Evolutionary conservation across 1,140 invertebrate species (phyloP).

Genomic region (Steinernema feltiae): DNA sequence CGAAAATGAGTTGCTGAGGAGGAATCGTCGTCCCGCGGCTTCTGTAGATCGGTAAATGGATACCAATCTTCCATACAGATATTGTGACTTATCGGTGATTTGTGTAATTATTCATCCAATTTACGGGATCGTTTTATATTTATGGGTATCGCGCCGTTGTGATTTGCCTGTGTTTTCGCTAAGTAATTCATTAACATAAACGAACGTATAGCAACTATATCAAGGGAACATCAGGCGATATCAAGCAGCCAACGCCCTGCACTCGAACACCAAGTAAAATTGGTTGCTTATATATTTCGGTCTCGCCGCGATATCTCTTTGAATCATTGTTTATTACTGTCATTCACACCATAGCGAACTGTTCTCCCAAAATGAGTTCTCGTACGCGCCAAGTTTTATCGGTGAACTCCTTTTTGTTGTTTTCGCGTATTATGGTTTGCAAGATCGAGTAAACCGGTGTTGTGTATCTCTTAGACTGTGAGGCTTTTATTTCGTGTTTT

Average conservation of each 20-base stretch:
- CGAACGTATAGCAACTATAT: too few species aligned
- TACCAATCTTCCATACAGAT: constrained; percentile 12
- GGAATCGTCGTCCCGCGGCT: constrained; percentile 12
- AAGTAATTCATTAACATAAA: too few species aligned
- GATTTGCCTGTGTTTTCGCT: too few species aligned
- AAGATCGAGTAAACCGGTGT: too few species aligned
- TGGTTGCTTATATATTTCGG: neutral
- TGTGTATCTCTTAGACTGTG: too few species aligned
- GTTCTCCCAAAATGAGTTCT: constrained; percentile 7
- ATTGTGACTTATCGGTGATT: too few species aligned
- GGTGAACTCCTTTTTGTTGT: neutral
- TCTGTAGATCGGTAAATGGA: neutral
- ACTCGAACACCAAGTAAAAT: too few species aligned
- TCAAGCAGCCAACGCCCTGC: too few species aligned
- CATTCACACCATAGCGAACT: neutral
- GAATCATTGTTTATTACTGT: too few species aligned
- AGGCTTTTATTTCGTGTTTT: too few species aligned
- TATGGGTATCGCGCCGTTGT: neutral
- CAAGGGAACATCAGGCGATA: too few species aligned
- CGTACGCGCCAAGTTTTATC: neutral
- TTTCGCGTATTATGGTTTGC: too few species aligned
- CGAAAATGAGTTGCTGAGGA: constrained; percentile 69
- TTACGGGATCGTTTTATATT: neutral
- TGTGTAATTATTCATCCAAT: neutral
- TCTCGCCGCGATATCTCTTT: neutral